These are phyloP conservation scores for Amphiura filiformis DNA, from an alignment of 35 echinoderm and acorn worm genomes.

Conservation along the genomic window DNA sequence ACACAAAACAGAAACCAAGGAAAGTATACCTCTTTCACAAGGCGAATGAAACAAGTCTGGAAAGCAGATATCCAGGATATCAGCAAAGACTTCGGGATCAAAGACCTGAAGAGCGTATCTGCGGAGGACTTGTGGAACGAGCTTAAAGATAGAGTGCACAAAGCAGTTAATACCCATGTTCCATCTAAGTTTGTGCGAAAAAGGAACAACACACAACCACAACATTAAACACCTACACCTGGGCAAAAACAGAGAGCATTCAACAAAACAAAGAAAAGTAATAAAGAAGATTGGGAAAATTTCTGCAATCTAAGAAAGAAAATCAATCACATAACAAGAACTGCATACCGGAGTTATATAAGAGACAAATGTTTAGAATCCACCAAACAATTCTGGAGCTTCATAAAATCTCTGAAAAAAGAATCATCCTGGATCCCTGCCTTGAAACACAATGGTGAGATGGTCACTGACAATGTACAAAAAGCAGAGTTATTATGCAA, in stretches of 20 bases:
- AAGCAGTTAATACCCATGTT: neutral
- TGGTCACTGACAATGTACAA: neutral
- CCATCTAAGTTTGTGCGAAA: conserved; percentile 19
- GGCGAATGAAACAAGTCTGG: too few relatives aligned
- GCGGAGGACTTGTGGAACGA: conserved; percentile 7
- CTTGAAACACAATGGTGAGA: neutral
- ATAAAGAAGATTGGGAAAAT: neutral
- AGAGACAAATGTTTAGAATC: neutral
- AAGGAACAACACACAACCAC: neutral
- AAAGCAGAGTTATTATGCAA: neutral
- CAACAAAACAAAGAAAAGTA: neutral
- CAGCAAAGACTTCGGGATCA: too few relatives aligned
- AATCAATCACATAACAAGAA: neutral
- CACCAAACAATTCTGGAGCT: neutral
- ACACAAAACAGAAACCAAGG: too few relatives aligned
- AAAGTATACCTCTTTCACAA: too few relatives aligned
- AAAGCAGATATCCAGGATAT: too few relatives aligned
- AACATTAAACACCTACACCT: neutral
- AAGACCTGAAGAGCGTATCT: neutral
- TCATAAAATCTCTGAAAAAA: neutral
- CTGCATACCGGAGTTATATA: neutral
- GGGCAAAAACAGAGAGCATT: neutral
- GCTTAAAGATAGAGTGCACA: conserved; percentile 14
- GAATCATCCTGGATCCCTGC: neutral
- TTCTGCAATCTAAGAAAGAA: neutral